Evolutionary conservation across 2,888 invertebrate species (phyloP).

Genomic region (Acrobasis consociella): DNA sequence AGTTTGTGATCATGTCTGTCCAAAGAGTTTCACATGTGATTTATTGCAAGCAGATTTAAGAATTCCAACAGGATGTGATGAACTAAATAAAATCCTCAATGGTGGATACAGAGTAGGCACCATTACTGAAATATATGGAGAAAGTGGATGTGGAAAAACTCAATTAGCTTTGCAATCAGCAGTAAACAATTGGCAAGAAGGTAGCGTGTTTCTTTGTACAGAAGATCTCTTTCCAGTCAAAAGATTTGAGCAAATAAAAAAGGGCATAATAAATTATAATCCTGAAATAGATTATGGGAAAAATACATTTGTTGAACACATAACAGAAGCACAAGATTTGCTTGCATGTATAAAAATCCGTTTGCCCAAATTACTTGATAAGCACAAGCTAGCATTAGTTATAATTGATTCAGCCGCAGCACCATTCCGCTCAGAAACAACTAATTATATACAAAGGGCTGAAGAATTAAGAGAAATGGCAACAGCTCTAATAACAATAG

Average conservation of each 20-base stretch:
- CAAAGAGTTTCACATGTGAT: slow-evolving; percentile 45
- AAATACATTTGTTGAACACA: slow-evolving; percentile 69
- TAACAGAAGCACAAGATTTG: slow-evolving; percentile 67
- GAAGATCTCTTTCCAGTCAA: slow-evolving; percentile 85
- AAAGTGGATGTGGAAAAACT: slow-evolving; percentile 91
- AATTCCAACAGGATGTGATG: slow-evolving; percentile 80
- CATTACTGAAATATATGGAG: slow-evolving; percentile 91
- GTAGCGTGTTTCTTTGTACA: slow-evolving; percentile 88
- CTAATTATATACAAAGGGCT: slow-evolving; percentile 70
- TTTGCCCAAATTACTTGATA: slow-evolving; percentile 58
- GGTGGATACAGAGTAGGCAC: slow-evolving; percentile 88
- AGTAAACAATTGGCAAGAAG: slow-evolving; percentile 83
- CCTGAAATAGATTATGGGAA: slow-evolving; percentile 51
- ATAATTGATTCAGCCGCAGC: slow-evolving; percentile 75
- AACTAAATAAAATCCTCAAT: slow-evolving; percentile 82
- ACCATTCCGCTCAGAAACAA: slow-evolving; percentile 67
- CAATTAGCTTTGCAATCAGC: slow-evolving; percentile 89
- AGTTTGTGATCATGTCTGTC: slow-evolving; percentile 48
- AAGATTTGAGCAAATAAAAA: slow-evolving; percentile 66
- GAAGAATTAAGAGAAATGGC: slow-evolving; percentile 72
- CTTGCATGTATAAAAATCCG: slow-evolving; percentile 63
- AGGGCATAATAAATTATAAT: slow-evolving; percentile 38
- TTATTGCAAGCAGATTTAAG: slow-evolving; percentile 39
- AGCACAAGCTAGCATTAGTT: slow-evolving; percentile 52
- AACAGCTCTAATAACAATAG: slow-evolving; percentile 50